Base-by-base conservation (phyloP, 2,888 invertebrate genomes). In the Eupithecia pulchellata region DNA sequence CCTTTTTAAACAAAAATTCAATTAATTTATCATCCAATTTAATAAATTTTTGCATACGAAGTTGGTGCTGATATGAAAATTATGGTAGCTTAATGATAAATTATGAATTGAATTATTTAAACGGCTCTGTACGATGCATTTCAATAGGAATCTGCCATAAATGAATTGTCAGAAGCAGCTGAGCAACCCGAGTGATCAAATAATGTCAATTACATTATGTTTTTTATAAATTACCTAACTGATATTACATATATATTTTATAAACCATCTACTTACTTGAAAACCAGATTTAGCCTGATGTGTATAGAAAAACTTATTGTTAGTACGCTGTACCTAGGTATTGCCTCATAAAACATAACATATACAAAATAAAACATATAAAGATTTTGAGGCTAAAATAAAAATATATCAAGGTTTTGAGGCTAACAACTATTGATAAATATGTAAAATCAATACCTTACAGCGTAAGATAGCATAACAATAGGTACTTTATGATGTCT, bases 21-120 rank as follows among this genome's bases (percentile, higher is more conserved):
- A 68, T 71, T 42, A 72, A 75, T 72, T 72, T 74, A 68, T 67
- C 62, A 62, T 67, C 69, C 63, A 27, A 36, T 64, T 75, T 69
- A 60, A 75, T 73, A 71, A 68, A 55, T 20, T 64, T 69, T 69
- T 64, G 29, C 65, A 47, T 67, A 36, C 25, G 36, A 69, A 70
- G 66, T 72, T 68, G 73, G 69, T 58, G 64, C 68, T 64, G 55
- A 57, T 69, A 52, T 60, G 58, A 30, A 60, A 60, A 60, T 60
- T 32, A 80, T 76, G 76, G 75, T 71, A 73, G 75, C 72, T 74
- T 75, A 78, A 79, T 80, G 65, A 80, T 79, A 76, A 79, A 80
- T 80, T 73, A 77, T 71, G 47, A 76, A 78, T 78, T 76, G 47
- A 77, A 80, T 80, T 77, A 75, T 77, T 73, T 64, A 52, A 66